phyloP scores from a whole-genome alignment of 2,888 invertebrate genomes.

The Eupithecia pulchellata region DNA sequence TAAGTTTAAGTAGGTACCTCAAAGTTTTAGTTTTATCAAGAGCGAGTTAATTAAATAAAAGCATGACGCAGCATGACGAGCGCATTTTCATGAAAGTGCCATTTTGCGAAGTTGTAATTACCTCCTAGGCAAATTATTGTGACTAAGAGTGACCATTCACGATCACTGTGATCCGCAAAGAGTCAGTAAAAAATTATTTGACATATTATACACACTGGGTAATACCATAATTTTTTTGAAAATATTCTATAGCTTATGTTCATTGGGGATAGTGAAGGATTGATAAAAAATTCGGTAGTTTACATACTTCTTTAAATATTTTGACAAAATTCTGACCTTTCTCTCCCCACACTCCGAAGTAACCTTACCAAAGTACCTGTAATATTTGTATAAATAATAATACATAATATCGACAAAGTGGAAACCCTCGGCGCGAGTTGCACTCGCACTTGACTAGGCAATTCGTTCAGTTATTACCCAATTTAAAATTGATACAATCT shows the following conservation, averaged over 20 bases:
- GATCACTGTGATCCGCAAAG: background rate
- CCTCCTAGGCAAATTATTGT: background rate
- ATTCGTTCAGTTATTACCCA: background rate
- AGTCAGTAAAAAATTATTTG: background rate
- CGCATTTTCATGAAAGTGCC: constrained; percentile 14
- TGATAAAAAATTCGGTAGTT: too few species aligned
- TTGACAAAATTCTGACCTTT: too few species aligned
- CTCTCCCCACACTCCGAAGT: too few species aligned
- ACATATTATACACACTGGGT: background rate
- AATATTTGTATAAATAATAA: too few species aligned
- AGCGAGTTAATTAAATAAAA: constrained; percentile 18
- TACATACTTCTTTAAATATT: too few species aligned
- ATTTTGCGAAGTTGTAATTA: constrained; percentile 7
- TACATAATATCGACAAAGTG: too few species aligned
- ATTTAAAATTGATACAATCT: background rate
- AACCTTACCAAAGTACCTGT: too few species aligned
- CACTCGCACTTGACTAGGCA: too few species aligned
- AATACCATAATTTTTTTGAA: too few species aligned
- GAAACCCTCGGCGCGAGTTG: too few species aligned
- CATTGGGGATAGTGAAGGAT: too few species aligned
- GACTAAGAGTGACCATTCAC: background rate
- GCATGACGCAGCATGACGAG: constrained; percentile 18
- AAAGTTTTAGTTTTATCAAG: constrained; percentile 32
- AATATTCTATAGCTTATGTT: too few species aligned
- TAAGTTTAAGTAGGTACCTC: constrained; percentile 22